phyloP scores from a whole-genome alignment of 2,888 invertebrate genomes.

The Oligia strigilis region DNA sequence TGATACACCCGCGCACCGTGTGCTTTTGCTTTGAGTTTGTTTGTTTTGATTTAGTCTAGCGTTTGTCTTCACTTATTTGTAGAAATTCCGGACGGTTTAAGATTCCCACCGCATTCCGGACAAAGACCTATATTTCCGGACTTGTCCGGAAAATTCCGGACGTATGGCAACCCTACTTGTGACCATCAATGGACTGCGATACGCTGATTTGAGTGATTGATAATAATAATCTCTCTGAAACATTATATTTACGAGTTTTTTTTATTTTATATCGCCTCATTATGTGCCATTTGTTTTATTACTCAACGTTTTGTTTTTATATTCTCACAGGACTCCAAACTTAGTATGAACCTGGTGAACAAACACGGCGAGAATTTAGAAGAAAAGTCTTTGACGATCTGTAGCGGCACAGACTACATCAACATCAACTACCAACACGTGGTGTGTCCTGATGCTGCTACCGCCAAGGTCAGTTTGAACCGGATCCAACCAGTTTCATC shows the following conservation, averaged over 20 bases:
- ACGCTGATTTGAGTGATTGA: too few relatives aligned
- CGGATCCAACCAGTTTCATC: background rate
- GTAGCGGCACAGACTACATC: constrained; percentile 99
- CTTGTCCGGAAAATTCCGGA: too few relatives aligned
- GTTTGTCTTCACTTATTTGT: too few relatives aligned
- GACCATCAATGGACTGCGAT: background rate
- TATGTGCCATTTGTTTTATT: background rate
- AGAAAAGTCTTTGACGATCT: constrained; percentile 98
- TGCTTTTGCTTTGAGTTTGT: too few relatives aligned
- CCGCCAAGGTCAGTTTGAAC: constrained; percentile 94
- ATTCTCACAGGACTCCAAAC: constrained; percentile 94
- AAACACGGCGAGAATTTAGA: constrained; percentile 96
- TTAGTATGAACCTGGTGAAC: constrained; percentile 93
- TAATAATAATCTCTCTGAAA: background rate
- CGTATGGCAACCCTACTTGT: too few relatives aligned
- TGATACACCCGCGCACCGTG: too few relatives aligned
- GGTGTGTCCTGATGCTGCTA: constrained; percentile 97
- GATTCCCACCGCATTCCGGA: too few relatives aligned
- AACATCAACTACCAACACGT: constrained; percentile 99
- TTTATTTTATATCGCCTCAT: background rate
- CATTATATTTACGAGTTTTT: background rate
- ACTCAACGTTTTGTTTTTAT: background rate
- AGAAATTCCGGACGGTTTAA: too few relatives aligned
- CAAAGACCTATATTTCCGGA: too few relatives aligned
- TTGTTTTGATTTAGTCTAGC: too few relatives aligned